phyloP scores from a whole-genome alignment of 2,113 vertebrate genomes.

The Panthera leo region DNA sequence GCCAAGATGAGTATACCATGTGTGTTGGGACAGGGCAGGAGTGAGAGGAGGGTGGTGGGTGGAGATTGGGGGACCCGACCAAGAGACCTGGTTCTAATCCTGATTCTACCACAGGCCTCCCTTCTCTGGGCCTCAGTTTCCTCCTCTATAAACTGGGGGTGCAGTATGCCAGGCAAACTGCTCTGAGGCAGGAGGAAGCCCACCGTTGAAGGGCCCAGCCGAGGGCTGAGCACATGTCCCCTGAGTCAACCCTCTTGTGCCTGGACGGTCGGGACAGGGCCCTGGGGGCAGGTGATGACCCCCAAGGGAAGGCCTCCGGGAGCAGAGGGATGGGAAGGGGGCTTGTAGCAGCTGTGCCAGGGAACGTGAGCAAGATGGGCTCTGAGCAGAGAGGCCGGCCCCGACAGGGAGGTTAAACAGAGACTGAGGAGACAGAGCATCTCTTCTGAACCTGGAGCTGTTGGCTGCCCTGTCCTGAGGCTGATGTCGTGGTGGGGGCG shows the following conservation, averaged over 20 bases:
- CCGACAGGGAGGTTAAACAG: not conserved
- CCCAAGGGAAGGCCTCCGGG: not conserved
- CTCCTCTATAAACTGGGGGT: not conserved
- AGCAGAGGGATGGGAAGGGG: not conserved
- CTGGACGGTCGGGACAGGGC: not conserved
- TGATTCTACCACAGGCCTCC: not conserved
- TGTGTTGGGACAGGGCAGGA: not conserved
- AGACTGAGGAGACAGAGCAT: not conserved
- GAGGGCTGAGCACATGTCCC: not conserved
- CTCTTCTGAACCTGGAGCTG: not conserved
- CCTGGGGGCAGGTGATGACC: not conserved
- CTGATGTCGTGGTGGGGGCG: not conserved
- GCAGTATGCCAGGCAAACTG: rapidly evolving
- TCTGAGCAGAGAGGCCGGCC: not conserved
- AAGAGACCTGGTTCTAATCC: not conserved
- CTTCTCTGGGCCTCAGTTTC: not conserved
- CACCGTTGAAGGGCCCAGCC: not conserved
- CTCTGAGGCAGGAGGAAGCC: not conserved
- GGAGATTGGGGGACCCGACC: not conserved
- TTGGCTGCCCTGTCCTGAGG: not conserved
- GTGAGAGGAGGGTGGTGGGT: not conserved
- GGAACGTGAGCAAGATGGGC: not conserved
- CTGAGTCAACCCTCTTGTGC: not conserved
- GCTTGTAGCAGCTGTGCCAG: not conserved
- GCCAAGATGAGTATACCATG: too few species aligned